Evolutionary conservation across 37 sponge, comb jelly and placozoan genomes (phyloP).

Genomic region (Eunapius fragilis): DNA sequence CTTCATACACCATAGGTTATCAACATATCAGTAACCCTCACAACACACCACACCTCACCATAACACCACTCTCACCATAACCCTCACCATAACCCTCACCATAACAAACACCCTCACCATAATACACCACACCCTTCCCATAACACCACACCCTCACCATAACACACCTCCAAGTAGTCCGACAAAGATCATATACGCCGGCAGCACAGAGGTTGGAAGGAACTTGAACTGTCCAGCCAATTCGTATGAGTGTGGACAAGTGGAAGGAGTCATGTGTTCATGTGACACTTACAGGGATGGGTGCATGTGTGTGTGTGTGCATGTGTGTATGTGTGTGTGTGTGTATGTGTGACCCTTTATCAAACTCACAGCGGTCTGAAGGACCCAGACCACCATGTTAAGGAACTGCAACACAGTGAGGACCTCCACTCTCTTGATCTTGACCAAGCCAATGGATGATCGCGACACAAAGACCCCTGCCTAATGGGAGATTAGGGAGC

Average conservation of each 20-base stretch:
- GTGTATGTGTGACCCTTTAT: no score
- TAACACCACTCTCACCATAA: background rate
- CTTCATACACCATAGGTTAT: background rate
- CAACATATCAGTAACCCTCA: background rate
- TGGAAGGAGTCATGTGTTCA: no score
- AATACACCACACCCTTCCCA: background rate
- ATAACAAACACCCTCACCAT: background rate
- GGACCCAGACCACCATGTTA: slow-evolving; percentile 52
- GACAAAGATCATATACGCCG: slow-evolving; percentile 48
- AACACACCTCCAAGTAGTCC: slow-evolving; percentile 53
- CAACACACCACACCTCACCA: background rate
- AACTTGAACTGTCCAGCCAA: slow-evolving; percentile 29
- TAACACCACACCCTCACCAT: background rate
- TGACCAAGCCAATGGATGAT: slow-evolving; percentile 26
- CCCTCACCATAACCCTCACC: background rate
- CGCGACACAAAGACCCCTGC: slow-evolving; percentile 40
- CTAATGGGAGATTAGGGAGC: background rate
- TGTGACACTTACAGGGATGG: no score
- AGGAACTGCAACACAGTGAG: slow-evolving; percentile 43
- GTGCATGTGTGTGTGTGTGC: no score
- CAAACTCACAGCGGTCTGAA: slow-evolving; percentile 28
- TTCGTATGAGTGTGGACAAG: background rate
- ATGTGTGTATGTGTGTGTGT: no score
- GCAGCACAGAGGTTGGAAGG: slow-evolving; percentile 46
- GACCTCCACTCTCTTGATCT: slow-evolving; percentile 28